Base-by-base conservation (phyloP, 2,113 vertebrate genomes). In the Ariopsis seemanni region DNA sequence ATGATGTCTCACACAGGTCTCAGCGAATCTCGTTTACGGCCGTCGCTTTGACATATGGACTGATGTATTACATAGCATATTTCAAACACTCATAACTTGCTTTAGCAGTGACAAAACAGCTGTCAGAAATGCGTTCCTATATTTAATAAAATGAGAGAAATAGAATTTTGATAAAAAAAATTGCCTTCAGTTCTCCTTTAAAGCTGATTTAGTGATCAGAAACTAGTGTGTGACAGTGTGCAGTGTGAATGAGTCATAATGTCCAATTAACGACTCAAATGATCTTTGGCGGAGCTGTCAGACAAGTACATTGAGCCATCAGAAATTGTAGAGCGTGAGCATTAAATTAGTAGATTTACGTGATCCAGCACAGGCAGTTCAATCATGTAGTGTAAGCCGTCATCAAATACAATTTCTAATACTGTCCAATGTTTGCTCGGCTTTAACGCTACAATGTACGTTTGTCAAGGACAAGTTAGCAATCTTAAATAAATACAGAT, bases 201-300 rank as follows among this genome's bases (percentile, higher is more conserved):
- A 52, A 52, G 15, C 15, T 57, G 53, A 58, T 17, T 57, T 58
- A 77, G 48, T 77, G 74, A 55, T 55, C 5, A 27, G 2, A 55
- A 27, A 2, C 12, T 27, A 10, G 42, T 42, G 42, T 53, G 5
- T 81, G 79, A 62, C 6, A 42, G 42, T 42, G 1, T 42, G 57
- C 57, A 42, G 9, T 62, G 6, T 81, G 27, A 57, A 17, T 17
- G 1, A 34, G 27, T 27, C 22, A 14, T 2, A n/a, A 79, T 55
- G 52, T 79, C 55, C n/a, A 58, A 34, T 81, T 60, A 34, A 60
- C 78, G 34, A 55, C 78, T 42, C 79, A 60, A 81, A 81, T 42
- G 79, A 60, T 2, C 15, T 58, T 17, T 58, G 8, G 20, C 12
- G 55, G n/a, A 79, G 10, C n/a, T 25, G n/a, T 78, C 25, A 7